phyloP scores from a whole-genome alignment of 2,797 vertebrate genomes.

The Alauda arvensis region DNA sequence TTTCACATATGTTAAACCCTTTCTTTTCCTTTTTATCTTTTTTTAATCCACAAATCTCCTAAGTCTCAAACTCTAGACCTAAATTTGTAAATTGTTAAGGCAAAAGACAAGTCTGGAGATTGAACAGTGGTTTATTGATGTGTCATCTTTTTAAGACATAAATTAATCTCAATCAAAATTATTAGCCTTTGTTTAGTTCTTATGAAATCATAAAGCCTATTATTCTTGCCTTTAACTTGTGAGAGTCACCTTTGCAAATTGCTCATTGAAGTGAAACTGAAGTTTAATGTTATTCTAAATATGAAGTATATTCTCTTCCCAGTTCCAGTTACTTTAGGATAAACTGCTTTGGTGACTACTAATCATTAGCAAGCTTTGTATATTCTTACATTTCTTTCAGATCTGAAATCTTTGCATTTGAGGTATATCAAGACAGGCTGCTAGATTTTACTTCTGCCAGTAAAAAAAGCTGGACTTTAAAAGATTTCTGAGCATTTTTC shows the following conservation, averaged over 20 bases:
- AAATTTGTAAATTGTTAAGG: background rate
- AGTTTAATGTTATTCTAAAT: background rate
- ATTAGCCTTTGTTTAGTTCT: background rate
- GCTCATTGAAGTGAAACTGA: background rate
- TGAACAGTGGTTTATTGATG: background rate
- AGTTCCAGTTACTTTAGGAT: background rate
- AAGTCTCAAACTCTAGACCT: background rate
- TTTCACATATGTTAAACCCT: background rate
- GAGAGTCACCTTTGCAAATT: conserved; percentile 4
- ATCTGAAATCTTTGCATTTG: background rate
- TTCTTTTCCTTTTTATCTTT: background rate
- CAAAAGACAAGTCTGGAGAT: background rate
- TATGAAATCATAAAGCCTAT: background rate
- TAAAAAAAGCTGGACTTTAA: background rate
- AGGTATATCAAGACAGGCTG: background rate
- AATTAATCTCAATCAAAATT: background rate
- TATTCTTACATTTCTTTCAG: background rate
- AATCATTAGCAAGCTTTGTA: background rate
- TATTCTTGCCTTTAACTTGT: background rate
- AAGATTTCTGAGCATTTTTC: background rate
- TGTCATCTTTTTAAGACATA: background rate
- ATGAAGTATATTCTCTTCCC: background rate
- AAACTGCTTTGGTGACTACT: background rate
- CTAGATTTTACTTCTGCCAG: background rate
- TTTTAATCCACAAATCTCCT: background rate